Evolutionary conservation across 2,797 vertebrate species (phyloP).

Genomic region (Macroramphosus scolopax): DNA sequence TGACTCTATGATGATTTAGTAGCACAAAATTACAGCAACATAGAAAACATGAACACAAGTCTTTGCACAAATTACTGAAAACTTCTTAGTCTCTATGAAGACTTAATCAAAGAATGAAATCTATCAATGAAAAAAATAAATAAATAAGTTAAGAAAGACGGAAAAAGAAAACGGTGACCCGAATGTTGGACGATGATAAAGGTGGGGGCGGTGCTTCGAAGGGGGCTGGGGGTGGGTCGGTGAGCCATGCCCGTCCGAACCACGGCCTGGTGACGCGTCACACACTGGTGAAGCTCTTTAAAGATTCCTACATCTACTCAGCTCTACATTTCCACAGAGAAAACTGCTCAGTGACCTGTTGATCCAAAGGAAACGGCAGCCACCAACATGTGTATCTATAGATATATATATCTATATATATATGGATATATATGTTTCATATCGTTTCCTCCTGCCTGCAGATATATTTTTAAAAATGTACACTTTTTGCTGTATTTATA

Average conservation of each 20-base stretch:
- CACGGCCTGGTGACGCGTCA: constrained; percentile 71
- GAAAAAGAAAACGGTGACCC: constrained; percentile 41
- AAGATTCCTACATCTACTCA: constrained; percentile 79
- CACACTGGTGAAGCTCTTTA: constrained; percentile 69
- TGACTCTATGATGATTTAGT: constrained; percentile 86
- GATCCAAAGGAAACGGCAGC: constrained; percentile 75
- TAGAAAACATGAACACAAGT: constrained; percentile 90
- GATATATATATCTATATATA: neutral
- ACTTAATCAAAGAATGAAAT: constrained; percentile 68
- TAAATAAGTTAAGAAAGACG: constrained; percentile 30
- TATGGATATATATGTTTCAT: constrained; percentile 77
- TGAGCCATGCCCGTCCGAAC: constrained; percentile 62
- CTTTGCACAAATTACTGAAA: constrained; percentile 86
- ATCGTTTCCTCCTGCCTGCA: constrained; percentile 64
- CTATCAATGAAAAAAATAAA: constrained; percentile 53
- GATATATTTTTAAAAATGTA: constrained; percentile 81
- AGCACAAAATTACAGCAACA: constrained; percentile 97
- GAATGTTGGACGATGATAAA: constrained; percentile 53
- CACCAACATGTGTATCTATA: constrained; percentile 40
- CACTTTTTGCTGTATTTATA: constrained; percentile 83
- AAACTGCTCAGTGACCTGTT: constrained; percentile 78
- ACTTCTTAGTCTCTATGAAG: constrained; percentile 81
- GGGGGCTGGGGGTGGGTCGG: constrained; percentile 46
- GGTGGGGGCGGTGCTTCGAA: constrained; percentile 41
- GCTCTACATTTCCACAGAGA: constrained; percentile 84